These are phyloP conservation scores for Prionace glauca DNA, from an alignment of 2,797 vertebrate species.

Conservation along the genomic window DNA sequence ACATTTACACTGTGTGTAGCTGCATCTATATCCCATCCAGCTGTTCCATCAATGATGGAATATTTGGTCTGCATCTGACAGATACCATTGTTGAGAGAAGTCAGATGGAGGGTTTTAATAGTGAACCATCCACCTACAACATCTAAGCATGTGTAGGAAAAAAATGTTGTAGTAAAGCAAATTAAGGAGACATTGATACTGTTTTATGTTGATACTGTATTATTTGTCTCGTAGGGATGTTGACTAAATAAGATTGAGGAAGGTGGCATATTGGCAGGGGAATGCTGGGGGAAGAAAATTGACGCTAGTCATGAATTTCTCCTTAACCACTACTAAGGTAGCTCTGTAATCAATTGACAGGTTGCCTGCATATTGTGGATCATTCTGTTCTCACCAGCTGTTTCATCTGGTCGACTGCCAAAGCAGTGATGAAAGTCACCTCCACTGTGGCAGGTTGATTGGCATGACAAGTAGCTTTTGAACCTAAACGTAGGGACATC, in stretches of 20 bases:
- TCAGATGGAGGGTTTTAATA: background rate
- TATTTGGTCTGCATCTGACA: background rate
- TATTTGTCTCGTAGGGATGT: background rate
- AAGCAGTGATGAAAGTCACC: constrained; percentile 27
- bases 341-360: constrained; percentile 12
- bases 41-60: background rate
- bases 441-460: background rate
- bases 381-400: constrained; percentile 8
- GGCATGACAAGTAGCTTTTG: constrained; percentile 9
- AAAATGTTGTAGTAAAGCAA: background rate
- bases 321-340: background rate
- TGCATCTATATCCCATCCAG: background rate
- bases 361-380: background rate
- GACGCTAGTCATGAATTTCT: background rate
- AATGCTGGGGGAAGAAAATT: background rate
- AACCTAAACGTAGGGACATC: background rate
- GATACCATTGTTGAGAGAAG: background rate
- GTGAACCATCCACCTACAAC: background rate
- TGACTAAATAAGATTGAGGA: background rate
- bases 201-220: background rate
- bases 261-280: background rate
- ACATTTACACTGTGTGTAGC: background rate
- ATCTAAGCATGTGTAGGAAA: background rate
- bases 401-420: constrained; percentile 6
- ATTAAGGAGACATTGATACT: background rate